Base-by-base conservation (phyloP, 2,888 invertebrate species). In the Agriopis leucophaearia region DNA sequence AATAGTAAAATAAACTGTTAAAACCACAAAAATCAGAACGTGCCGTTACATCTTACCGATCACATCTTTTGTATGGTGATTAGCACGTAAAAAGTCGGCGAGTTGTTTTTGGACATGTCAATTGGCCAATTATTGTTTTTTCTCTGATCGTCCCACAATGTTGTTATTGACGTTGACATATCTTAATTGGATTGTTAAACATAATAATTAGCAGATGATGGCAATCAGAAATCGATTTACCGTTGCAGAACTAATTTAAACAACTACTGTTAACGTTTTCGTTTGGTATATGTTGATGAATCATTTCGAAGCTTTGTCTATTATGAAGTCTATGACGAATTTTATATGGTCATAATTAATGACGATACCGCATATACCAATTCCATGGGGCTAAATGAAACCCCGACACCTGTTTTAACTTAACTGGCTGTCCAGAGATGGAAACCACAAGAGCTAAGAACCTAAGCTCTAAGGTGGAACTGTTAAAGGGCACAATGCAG, bases 141-240 rank as follows among this genome's bases (percentile, higher is more conserved):
- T 48, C 40, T 51, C 40, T 27, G 44, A 47, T 77, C 81, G 67
- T 74, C 82, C 82, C 84, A 82, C 81, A 64, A 56, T 81, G 81
- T 88, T 85, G 83, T 83, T 77, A 83, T 85, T 85, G 85, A 85
- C 88, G 80, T 79, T 86, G 84, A 87, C 88, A 85, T 77, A 79
- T 84, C 75, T 74, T 90, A 89, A 90, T 88, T 91, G 84, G 86
- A 84, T 88, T 84, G 85, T 86, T 78, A 84, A 86, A 87, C 83
- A 86, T 82, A 76, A 80, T 83, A 83, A 88, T 89, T 88, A 88
- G 80, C 74, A 73, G 74, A 76, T 76, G 71, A 82, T 81, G 71
- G 72, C 74, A 74, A 80, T 77, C 70, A 64, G 52, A 69, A 59
- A 50, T 58, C 58, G 18, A 64, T 74, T 68, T 68, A 83, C 82